A percentile compares a stretch with the other conserved stretches of the same genome.
Evolutionary conservation across 2,888 invertebrate genomes (phyloP).

Genomic region (Habroteleia sp.): DNA sequence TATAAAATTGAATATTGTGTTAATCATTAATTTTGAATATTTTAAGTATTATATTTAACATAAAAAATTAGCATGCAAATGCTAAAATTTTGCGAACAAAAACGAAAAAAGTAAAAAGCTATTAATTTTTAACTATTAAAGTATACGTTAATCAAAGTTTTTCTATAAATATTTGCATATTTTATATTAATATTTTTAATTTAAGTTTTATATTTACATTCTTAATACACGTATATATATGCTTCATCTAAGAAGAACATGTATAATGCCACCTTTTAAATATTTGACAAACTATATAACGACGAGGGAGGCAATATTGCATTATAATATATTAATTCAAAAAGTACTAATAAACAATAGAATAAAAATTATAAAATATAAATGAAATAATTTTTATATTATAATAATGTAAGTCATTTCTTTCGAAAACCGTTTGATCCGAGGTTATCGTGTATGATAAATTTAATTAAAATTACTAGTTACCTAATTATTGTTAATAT

Average conservation of each 20-base stretch:
- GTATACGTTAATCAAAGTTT: no score
- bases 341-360: neutral
- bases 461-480: no score
- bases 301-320: constrained; percentile 49
- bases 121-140: no score
- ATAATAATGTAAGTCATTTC: no score
- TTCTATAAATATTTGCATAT: neutral
- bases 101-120: neutral
- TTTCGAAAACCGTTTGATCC: no score
- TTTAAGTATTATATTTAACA: no score
- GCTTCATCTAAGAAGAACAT: constrained; percentile 58
- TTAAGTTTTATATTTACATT: constrained; percentile 55
- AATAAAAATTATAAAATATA: no score
- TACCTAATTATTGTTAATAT: no score
- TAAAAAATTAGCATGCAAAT: constrained; percentile 4
- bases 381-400: constrained; percentile 6
- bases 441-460: no score
- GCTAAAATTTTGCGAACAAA: neutral
- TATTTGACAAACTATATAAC: no score
- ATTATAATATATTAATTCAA: neutral
- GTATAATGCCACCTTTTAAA: constrained; percentile 63
- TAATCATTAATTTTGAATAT: no score
- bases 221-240: constrained; percentile 33
- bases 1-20: no score
- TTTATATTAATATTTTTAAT: constrained; percentile 19